Evolutionary conservation across 2,113 vertebrate species (phyloP), one percentile per base, ranked within the genome.

Genomic region (Regulus satrapa): DNA sequence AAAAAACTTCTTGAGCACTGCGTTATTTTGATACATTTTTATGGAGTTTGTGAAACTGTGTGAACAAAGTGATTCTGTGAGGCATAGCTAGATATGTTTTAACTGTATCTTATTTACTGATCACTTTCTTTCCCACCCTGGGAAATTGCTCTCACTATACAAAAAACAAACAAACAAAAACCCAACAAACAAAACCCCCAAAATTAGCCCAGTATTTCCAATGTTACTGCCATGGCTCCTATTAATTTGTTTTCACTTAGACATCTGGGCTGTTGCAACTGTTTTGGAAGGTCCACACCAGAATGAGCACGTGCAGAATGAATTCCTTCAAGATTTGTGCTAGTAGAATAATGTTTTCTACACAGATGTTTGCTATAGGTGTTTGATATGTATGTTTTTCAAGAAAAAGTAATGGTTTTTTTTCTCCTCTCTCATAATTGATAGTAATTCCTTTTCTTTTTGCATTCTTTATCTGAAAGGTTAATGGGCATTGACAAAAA

Each of bases 361-460:
- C 46, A 55, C 68, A 31, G 46, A 40, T 59, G 10, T 63, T 76
- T 73, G n/a, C 46, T 89, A 5, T 34, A 48, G 19, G 14, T 64
- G 20, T 40, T 59, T 74, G 69, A 55, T 38, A 6, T 63, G 40
- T 4, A 0, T 49, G 4, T 82, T 92, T 84, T 19, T 67, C 20
- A 46, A 85, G 26, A 26, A 88, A 76, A 88, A 85, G 20, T 16
- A 2, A 3, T 14, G 5, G 18, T 5, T 4, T 24, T 43, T 34
- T 36, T 18, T 4, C 1, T 0, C 1, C 0, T 32, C n/a, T 21
- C 11, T 63, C 5, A 10, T 25, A 68, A 32, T 41, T 69, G 21
- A 16, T 56, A 52, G n/a, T 19, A 58, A 18, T 78, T 71, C 3
- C 3, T 80, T 67, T 56, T 79, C 14, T 48, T 61, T 58, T 71